Evolutionary conservation across 2,797 vertebrate species (phyloP), one percentile per base, ranked within the genome.

Genomic region (Pristis pectinata): DNA sequence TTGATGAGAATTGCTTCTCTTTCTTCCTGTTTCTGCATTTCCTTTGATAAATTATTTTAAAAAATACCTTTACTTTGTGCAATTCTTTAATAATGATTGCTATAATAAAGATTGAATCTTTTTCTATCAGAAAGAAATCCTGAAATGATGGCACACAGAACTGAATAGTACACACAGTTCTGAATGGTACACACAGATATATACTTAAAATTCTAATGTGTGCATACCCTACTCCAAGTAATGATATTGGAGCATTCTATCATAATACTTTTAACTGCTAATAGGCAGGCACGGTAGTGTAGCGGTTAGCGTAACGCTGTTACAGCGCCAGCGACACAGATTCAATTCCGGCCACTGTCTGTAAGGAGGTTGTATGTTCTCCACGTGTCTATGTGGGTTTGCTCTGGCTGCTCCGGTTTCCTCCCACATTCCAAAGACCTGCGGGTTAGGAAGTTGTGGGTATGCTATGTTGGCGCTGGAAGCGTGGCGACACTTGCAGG

Each of bases 1-100:
- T 95, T 94, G 95, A 95, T 95, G 96, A 94, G 41, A 70, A 95
- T 95, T 95, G 95, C 94, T 95, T 95, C 96, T 82, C 83, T 89
- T 72, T 87, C 95, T 95, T 94, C 61, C 95, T 95, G 95, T 95
- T 95, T 95, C 96, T 53, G 44, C 44, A 83, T 83, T 27, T 30
- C 83, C 44, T 83, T 9, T 83, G 44, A 83, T 83, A 83, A 83
- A 49, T 53, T 53, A 83, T 83, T 83, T 13, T 24, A 13, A 91
- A 59, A 37, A 91, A 91, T 2, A 61, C 24, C 87, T 91, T 61
- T 91, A 91, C 87, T 64, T 61, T 22, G 59, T 64, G 87, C 22
- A 91, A 64, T 59, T 61, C 61, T 64, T 56, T n/a, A 91, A 7
- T 2, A 49, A 59, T 27, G 61, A 6, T n/a, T 17, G 17, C 49